Base-by-base conservation (phyloP, 2,113 vertebrate genomes). In the Nesoenas mayeri region DNA sequence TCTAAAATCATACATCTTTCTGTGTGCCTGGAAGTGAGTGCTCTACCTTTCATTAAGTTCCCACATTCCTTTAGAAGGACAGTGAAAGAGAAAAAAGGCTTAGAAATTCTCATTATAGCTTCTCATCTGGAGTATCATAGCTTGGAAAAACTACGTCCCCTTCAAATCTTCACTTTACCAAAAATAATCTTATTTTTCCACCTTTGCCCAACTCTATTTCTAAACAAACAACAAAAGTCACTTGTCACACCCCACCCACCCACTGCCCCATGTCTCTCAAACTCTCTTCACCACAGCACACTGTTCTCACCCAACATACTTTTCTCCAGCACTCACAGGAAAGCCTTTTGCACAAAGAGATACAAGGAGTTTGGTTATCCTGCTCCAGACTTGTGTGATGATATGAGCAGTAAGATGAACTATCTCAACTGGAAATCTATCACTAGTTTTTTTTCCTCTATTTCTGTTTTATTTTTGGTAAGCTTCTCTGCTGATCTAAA, bases 211-310 rank as follows among this genome's bases (percentile, higher is more conserved):
- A 12, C 42, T 71, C 3, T 32, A 64, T 77, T 48, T 78, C 25
- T 66, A 73, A 78, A 12, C 15, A 80, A 66, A 53, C 31, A 25
- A 72, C 36, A 60, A 2, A 50, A 79, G 8, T 26, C 62, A 75
- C 15, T 62, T 54, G n/a, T 20, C 48, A 74, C 28, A 15, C 13
- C 13, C 26, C 11, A 32, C 11, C 15, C 5, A 6, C 11, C 16
- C 32, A 9, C n/a, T 11, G 7, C 15, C 51, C 47, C 9, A 2
- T 0, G 0, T 15, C 1, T 65, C 25, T 70, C 56, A 31, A 56
- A 29, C 40, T 28, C 28, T 21, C 26, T 48, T 65, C 57, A 25
- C 18, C 54, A 65, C 26, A 61, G 34, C 31, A 60, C 21, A 1
- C 34, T n/a, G 13, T 22, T 38, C 40, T 71, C 69, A n/a, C 22